A percentile compares a stretch with the other conserved stretches of the same genome.
Evolutionary conservation across 2,888 invertebrate genomes (phyloP).

Genomic region (Dynastes hyllus): DNA sequence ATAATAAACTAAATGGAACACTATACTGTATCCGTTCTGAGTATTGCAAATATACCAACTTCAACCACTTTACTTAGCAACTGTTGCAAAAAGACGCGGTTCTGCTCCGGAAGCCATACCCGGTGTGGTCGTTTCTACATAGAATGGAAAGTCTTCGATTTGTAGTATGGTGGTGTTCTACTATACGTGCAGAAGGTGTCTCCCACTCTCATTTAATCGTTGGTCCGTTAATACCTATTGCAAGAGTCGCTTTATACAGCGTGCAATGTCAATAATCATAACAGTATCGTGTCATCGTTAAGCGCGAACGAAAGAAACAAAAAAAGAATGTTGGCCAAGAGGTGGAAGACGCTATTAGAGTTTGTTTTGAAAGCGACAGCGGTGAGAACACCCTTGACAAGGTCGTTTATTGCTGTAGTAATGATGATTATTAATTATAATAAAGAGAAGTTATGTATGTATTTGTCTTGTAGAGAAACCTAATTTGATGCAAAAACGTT

Average conservation of each 20-base stretch:
- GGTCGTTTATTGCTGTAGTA: constrained; percentile 1
- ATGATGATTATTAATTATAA: not conserved
- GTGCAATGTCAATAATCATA: constrained; percentile 8
- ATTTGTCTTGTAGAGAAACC: too few species aligned
- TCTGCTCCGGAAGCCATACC: constrained; percentile 4
- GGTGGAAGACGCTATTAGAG: not conserved
- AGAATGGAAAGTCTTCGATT: constrained; percentile 14
- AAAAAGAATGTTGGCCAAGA: not conserved
- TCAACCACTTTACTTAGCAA: not conserved
- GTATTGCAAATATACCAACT: not conserved
- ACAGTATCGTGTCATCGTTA: not conserved
- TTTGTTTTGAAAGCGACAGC: constrained; percentile 5
- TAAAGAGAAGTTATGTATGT: too few species aligned
- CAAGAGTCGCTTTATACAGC: not conserved
- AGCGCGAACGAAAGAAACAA: not conserved
- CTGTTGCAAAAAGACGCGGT: not conserved
- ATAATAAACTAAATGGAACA: not conserved
- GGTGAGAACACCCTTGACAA: constrained; percentile 2
- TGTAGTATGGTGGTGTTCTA: not conserved
- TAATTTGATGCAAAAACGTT: too few species aligned
- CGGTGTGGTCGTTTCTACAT: not conserved
- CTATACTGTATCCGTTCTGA: not conserved
- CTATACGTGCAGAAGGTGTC: not conserved
- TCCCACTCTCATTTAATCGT: not conserved
- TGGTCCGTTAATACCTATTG: too few species aligned